These are phyloP conservation scores for Hozukius guyotensis DNA, from an alignment of 2,797 vertebrate species.

Conservation along the genomic window DNA sequence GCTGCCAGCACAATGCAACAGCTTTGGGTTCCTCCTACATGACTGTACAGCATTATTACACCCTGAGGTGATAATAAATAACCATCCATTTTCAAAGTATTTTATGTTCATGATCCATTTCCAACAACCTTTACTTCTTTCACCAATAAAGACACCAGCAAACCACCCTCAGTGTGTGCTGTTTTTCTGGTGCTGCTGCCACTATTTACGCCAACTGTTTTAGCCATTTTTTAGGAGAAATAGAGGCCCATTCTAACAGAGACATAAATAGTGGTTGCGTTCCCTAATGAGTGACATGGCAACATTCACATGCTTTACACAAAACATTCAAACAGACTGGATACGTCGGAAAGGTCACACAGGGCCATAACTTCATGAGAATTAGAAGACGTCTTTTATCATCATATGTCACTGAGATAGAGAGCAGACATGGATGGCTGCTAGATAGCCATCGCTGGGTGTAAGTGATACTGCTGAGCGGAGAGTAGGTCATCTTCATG, in stretches of 20 bases:
- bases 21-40: neutral
- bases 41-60: neutral
- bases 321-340: conserved; percentile 27
- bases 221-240: neutral
- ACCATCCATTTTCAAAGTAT: neutral
- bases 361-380: conserved; percentile 48
- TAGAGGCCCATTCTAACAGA: neutral
- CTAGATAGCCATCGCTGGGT: conserved; percentile 66
- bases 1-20: neutral
- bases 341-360: conserved; percentile 11
- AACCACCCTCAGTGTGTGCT: neutral
- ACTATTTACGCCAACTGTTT: conserved; percentile 24
- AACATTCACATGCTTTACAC: conserved; percentile 33
- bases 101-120: neutral
- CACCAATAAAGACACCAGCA: neutral
- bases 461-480: conserved; percentile 66
- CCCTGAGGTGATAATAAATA: neutral
- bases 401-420: conserved; percentile 46
- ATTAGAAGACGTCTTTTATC: conserved; percentile 62
- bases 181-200: neutral
- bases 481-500: conserved; percentile 56
- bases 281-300: conserved; percentile 23
- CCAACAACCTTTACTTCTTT: neutral
- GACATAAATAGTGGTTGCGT: conserved; percentile 51
- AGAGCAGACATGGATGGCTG: conserved; percentile 59